These are phyloP conservation scores for Bombus consobrinus DNA, from an alignment of 1,140 invertebrate genomes.

Conservation along the genomic window DNA sequence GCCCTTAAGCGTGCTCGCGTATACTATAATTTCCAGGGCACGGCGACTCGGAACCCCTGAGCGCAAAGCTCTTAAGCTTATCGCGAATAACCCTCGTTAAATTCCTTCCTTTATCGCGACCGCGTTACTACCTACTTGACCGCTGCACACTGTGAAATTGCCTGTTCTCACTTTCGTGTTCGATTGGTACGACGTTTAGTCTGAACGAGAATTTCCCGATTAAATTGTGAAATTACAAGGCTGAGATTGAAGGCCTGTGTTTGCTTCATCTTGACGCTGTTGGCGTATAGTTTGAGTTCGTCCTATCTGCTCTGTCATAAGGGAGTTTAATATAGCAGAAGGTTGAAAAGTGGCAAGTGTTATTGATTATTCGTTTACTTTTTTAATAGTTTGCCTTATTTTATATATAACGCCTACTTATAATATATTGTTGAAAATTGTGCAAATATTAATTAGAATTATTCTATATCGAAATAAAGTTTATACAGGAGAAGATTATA, in stretches of 20 bases:
- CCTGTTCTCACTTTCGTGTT: conserved; percentile 38
- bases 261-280: background rate
- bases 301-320: background rate
- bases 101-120: conserved; percentile 57
- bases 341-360: background rate
- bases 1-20: conserved; percentile 4
- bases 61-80: conserved; percentile 54
- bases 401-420: too few relatives aligned
- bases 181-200: conserved; percentile 23
- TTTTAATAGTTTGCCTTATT: background rate
- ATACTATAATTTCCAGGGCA: conserved; percentile 6
- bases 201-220: conserved; percentile 1
- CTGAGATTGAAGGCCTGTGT: background rate
- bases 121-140: conserved; percentile 18
- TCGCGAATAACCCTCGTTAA: conserved; percentile 57
- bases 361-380: background rate
- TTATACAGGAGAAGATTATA: background rate
- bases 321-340: background rate
- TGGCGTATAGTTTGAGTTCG: background rate
- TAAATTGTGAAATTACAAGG: background rate
- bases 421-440: background rate
- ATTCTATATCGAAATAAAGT: background rate
- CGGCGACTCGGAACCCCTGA: background rate
- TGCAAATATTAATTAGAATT: background rate
- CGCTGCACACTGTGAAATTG: conserved; percentile 30